These are phyloP conservation scores for Ctenosaura bakeri DNA, from an alignment of 2,797 vertebrate species.

Conservation along the genomic window DNA sequence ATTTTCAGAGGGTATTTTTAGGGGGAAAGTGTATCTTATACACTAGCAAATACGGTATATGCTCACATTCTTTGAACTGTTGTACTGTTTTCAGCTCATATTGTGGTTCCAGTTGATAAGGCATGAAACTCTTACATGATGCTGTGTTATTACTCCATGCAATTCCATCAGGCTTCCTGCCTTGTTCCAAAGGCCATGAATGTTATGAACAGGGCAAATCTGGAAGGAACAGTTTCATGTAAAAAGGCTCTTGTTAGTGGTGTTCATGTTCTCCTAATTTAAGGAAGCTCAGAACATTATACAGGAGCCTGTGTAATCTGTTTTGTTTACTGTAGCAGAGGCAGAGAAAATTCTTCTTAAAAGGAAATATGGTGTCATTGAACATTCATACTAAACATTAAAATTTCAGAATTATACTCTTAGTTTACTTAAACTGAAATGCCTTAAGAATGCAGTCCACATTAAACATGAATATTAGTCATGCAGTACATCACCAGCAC, in stretches of 20 bases:
- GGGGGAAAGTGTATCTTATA: too few species aligned
- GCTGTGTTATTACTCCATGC: background rate
- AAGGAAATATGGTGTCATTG: background rate
- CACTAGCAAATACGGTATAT: too few species aligned
- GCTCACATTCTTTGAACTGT: background rate
- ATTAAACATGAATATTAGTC: background rate
- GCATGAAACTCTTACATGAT: background rate
- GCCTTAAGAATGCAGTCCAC: background rate
- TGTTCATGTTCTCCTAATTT: too few species aligned
- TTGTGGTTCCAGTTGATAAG: too few species aligned
- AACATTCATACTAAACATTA: background rate
- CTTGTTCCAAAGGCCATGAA: background rate
- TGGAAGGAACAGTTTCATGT: background rate
- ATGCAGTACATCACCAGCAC: background rate
- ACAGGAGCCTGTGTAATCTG: background rate
- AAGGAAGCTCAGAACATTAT: background rate
- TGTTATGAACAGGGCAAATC: too few species aligned
- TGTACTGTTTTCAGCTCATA: background rate
- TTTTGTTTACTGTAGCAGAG: constrained; percentile 2
- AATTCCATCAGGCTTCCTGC: too few species aligned
- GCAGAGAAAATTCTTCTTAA: background rate
- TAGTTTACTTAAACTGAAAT: background rate
- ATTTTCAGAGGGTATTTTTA: too few species aligned
- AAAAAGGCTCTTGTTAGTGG: too few species aligned
- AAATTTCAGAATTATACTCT: background rate